Base-by-base conservation (phyloP, 2,888 invertebrate species). In the Cephus spinipes region DNA sequence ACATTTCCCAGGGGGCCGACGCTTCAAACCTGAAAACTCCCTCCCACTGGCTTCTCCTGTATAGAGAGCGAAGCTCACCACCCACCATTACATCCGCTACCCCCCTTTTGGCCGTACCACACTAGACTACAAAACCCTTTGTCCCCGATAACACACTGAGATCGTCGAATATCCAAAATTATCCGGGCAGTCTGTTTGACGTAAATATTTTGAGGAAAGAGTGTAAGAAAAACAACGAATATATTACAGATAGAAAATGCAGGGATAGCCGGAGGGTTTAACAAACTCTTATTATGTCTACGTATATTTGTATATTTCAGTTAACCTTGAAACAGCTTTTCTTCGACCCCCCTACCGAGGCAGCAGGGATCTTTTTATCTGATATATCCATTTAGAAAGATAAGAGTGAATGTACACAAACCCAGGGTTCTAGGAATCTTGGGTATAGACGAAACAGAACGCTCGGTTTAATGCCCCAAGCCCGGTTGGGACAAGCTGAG, bases 401-500 rank as follows among this genome's bases (percentile, higher is more conserved):
- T 55, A 55, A 55, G 55, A 55, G 55, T 55, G n/a, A 74, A 35
- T 34, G 74, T 74, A 74, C 74, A 74, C 74, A 33, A 34, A 23
- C 11, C 74, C 23, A 12, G 74, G 35, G 11, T 30, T 35, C 74
- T 32, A 9, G 36, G 35, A 33, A 34, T 33, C 12, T n/a, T 31
- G 71, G 84, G 83, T 78, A 77, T 36, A 34, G 76, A 78, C 31
- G 78, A 79, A 68, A 79, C 85, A 87, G 87, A 88, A 85, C 84
- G 85, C 83, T 83, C 82, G 85, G 87, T 87, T 88, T 88, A 89
- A 88, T 89, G 87, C 87, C 84, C 79, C 87, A 83, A 86, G 85
- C 85, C 77, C 82, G 85, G 83, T 87, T 85, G 86, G 89, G 90
- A 89, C 90, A 90, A 89, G 89, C 90, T 90, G 86, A 88, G 90